Evolutionary conservation across 1,140 invertebrate species (phyloP), one percentile per base, ranked within the genome.

Genomic region (Aphaenogaster floridana): DNA sequence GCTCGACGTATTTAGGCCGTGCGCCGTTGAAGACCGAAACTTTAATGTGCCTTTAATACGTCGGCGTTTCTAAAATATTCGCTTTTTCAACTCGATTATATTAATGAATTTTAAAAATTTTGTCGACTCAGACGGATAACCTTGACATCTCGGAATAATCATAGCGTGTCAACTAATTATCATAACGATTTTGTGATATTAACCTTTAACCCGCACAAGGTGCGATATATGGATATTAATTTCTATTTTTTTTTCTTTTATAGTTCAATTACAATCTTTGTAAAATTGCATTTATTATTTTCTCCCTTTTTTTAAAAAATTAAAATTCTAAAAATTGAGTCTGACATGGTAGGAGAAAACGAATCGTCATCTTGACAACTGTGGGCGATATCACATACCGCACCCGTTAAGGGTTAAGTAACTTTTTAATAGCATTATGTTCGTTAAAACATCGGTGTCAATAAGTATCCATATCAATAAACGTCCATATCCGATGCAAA

Each of bases 1-100:
- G 28, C 48, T 13, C 7, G 68, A 83, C 42, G n/a, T 84, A 84
- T 84, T 84, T 61, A 74, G 78, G 64, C 63, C 78, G 48, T 8
- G 15, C 48, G 15, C 48, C 48, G 79, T 9, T 45, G 15, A 61
- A 74, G 21, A 48, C 42, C 42, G 69, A 76, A 84, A 84, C 80
- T 84, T 68, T 61, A 36, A 76, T 21, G 8, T 11, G 13, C 17
- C 13, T 61, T 39, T 48, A 61, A 59, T 48, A 45, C 13, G 13
- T 17, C 15, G 36, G 13, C 3, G 6, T 3, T 34, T 15, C 28
- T 8, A 39, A 48, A 59, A 61, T 36, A 36, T 17, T 72, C 39
- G 9, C 11, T 78, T 36, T 36, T 21, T 13, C n/a, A 13, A 9
- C 39, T 15, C 34, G 11, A n/a, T 52, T 64, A 42, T 79, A 36